Percentiles rank a stretch among this genome's conserved stretches.
Conservation (phyloP, 2,888 invertebrate genomes). For the Chymomyza amoena region DNA sequence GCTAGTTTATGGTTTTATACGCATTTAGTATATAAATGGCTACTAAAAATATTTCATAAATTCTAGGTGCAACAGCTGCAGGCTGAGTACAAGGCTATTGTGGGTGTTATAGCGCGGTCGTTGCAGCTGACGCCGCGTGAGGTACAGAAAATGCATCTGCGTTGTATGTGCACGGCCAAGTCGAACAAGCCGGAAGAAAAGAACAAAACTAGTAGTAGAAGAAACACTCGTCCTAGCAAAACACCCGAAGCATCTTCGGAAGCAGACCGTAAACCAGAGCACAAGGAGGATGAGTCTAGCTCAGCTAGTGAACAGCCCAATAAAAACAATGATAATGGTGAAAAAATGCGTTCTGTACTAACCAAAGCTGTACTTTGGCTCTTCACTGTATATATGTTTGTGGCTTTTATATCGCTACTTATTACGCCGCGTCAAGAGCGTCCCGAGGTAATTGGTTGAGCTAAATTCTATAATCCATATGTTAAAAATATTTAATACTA, state of each 20-base stretch:
- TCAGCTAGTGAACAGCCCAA: slow-evolving; percentile 68
- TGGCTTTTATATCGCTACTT: slow-evolving; percentile 85
- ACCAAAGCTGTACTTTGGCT: slow-evolving; percentile 90
- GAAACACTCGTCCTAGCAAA: slow-evolving; percentile 2
- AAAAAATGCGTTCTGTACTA: slow-evolving; percentile 85
- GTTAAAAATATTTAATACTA: slow-evolving; percentile 22
- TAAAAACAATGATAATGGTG: slow-evolving; percentile 83
- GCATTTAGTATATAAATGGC: not conserved
- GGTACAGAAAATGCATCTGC: slow-evolving; percentile 64
- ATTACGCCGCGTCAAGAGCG: slow-evolving; percentile 84
- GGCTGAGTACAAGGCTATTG: slow-evolving; percentile 74
- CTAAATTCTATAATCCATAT: not conserved
- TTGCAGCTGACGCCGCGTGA: slow-evolving; percentile 59
- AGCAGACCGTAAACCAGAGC: not conserved
- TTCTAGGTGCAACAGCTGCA: slow-evolving; percentile 63
- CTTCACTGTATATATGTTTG: slow-evolving; percentile 86
- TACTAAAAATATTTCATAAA: not conserved
- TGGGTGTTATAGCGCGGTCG: slow-evolving; percentile 72
- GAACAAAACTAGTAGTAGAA: not conserved
- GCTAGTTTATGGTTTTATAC: not conserved
- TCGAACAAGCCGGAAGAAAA: not conserved
- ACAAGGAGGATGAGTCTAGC: not conserved
- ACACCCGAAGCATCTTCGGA: not conserved
- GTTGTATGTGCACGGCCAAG: slow-evolving; percentile 35
- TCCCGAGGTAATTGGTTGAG: slow-evolving; percentile 82